A percentile compares a stretch with the other conserved stretches of the same genome.
Conservation (phyloP, 1,140 invertebrate genomes). For the Lasioglossum baleicum region DNA sequence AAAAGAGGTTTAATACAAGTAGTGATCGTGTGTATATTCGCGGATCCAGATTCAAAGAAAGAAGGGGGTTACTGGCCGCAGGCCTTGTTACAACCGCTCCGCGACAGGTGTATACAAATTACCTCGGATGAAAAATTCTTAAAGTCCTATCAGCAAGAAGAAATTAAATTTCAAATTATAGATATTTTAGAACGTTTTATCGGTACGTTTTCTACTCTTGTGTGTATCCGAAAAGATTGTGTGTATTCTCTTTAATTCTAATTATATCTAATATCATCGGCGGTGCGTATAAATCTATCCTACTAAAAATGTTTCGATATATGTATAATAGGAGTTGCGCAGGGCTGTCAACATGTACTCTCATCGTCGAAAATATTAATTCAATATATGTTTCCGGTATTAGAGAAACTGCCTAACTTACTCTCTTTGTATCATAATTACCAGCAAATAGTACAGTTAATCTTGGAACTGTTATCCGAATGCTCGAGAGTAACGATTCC, state of each 20-base stretch:
- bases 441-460: slow-evolving; percentile 88
- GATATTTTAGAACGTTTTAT: slow-evolving; percentile 85
- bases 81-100: slow-evolving; percentile 82
- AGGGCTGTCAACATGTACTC: slow-evolving; percentile 80
- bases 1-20: slow-evolving; percentile 81
- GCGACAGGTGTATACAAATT: slow-evolving; percentile 82
- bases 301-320: background rate
- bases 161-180: slow-evolving; percentile 82
- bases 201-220: slow-evolving; percentile 70
- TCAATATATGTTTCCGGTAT: slow-evolving; percentile 83
- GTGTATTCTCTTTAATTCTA: background rate
- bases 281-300: background rate
- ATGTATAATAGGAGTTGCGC: slow-evolving; percentile 79
- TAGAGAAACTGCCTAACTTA: slow-evolving; percentile 85
- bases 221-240: background rate
- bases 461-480: slow-evolving; percentile 88
- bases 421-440: slow-evolving; percentile 90
- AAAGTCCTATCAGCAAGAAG: slow-evolving; percentile 82
- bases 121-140: slow-evolving; percentile 82
- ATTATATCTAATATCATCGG: too few relatives aligned
- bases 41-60: slow-evolving; percentile 68
- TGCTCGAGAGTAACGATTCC: slow-evolving; percentile 84
- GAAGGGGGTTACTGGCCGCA: slow-evolving; percentile 79
- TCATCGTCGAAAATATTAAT: slow-evolving; percentile 79
- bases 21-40: slow-evolving; percentile 78